These are phyloP conservation scores for Alces alces DNA, from an alignment of 2,113 vertebrate genomes.

Conservation along the genomic window DNA sequence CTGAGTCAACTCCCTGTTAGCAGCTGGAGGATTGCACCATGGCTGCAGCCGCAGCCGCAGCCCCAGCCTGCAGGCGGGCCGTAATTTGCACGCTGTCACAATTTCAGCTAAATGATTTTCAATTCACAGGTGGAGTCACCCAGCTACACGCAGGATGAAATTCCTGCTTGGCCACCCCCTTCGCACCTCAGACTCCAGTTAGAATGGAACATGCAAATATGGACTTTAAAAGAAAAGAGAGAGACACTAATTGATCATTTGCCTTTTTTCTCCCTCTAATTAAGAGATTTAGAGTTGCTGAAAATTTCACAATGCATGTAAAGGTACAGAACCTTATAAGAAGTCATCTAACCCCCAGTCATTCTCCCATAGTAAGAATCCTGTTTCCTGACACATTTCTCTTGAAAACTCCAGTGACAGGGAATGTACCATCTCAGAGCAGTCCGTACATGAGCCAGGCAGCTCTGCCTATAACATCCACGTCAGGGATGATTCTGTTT, in stretches of 20 bases:
- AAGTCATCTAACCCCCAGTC: neutral
- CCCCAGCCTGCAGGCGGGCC: conserved; percentile 19
- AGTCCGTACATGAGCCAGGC: fast-evolving
- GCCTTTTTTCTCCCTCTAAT: conserved; percentile 33
- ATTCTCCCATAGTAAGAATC: neutral
- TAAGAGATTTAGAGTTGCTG: conserved; percentile 50
- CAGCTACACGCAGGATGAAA: conserved; percentile 26
- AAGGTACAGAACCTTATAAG: neutral
- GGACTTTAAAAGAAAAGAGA: neutral
- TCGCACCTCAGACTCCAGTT: neutral
- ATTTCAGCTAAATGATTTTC: conserved; percentile 63
- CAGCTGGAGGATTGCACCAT: conserved; percentile 14
- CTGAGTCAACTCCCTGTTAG: neutral
- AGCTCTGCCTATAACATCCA: neutral
- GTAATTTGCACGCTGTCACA: conserved; percentile 45
- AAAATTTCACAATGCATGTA: conserved; percentile 25
- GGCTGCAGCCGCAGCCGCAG: neutral
- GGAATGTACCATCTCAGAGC: neutral
- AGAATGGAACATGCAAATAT: neutral
- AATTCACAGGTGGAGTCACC: conserved; percentile 42
- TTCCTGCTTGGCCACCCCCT: conserved; percentile 51
- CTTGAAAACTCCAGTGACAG: neutral
- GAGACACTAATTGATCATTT: conserved; percentile 35
- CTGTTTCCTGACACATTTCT: neutral
- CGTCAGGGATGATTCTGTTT: neutral